Evolutionary conservation across 2,888 invertebrate species (phyloP), one percentile per base, ranked within the genome.

Genomic region (Tholera decimalis): DNA sequence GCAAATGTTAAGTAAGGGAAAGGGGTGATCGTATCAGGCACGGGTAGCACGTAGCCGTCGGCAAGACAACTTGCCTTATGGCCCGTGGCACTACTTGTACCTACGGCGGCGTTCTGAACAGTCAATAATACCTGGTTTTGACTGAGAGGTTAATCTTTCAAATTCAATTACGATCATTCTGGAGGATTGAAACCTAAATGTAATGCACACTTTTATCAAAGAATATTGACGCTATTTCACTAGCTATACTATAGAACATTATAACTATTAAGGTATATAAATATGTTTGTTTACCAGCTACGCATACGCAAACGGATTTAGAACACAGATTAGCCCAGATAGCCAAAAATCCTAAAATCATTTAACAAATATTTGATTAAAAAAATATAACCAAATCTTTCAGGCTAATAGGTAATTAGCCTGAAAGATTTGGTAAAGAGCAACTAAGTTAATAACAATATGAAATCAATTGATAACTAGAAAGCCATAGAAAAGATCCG

Each of bases 1-100:
- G 66, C 53, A 47, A 73, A 65, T 71, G 72, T 69, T 69, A 75
- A 75, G 56, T 59, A 55, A 56, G 73, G 65, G 64, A 77, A 77
- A 77, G 73, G 73, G 78, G 74, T 66, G 78, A 74, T 74, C 66
- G 74, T 74, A 74, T 74, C 74, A 77, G 74, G 74, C 28, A 74
- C 74, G 73, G 73, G 56, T 37, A 55, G 77, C 72, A 43, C 73
- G 67, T 53, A 64, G 47, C 59, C 66, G 53, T 49, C 66, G 43
- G 43, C 41, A 73, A 66, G 73, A 57, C 55, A 66, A 30, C 56
- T 43, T 54, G 66, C 54, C 66, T 35, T 37, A 44, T 39, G 50
- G 37, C 28, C 30, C 44, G 11, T 26, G n/a, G 55, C 59, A 54
- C 66, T 77, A 59, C 56, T 59, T 59, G 59, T 35, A 44, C 60